Conservation (phyloP, 2,888 invertebrate genomes). For the Syritta pipiens region DNA sequence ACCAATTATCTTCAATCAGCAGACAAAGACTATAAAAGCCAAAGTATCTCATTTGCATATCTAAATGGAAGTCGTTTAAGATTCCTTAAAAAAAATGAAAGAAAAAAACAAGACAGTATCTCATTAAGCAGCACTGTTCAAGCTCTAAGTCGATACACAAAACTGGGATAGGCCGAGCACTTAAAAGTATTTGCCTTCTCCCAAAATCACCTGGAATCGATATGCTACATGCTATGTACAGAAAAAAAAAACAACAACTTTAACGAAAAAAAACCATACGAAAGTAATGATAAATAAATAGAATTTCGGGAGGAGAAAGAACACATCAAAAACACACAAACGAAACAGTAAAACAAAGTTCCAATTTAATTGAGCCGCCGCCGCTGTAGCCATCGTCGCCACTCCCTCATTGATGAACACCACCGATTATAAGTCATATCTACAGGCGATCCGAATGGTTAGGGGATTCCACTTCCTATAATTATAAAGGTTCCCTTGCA, state of each 20-base stretch:
- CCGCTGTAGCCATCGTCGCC: constrained; percentile 9
- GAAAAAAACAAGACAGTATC: too few relatives aligned
- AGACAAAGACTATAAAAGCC: not conserved
- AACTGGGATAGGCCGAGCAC: constrained; percentile 30
- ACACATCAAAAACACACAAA: constrained; percentile 3
- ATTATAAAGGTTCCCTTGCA: constrained; percentile 51
- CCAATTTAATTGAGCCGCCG: constrained; percentile 38
- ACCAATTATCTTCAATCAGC: constrained; percentile 32
- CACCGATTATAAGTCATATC: constrained; percentile 57
- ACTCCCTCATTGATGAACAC: constrained; percentile 59
- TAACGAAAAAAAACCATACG: constrained; percentile 34
- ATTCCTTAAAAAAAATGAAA: constrained; percentile 16
- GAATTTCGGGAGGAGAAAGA: not conserved
- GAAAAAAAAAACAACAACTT: constrained; percentile 16
- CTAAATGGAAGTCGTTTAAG: constrained; percentile 20
- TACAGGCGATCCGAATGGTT: constrained; percentile 39
- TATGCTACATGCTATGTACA: constrained; percentile 11
- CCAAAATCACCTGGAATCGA: constrained; percentile 6
- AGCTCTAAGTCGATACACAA: not conserved
- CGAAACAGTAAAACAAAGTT: constrained; percentile 28
- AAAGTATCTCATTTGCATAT: constrained; percentile 18
- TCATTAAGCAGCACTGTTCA: constrained; percentile 10
- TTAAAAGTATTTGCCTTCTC: constrained; percentile 7
- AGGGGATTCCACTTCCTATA: constrained; percentile 56
- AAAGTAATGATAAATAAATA: constrained; percentile 55